Evolutionary conservation across 2,113 vertebrate genomes (phyloP), one percentile per base, ranked within the genome.

Genomic region (Campylomormyrus numenius): DNA sequence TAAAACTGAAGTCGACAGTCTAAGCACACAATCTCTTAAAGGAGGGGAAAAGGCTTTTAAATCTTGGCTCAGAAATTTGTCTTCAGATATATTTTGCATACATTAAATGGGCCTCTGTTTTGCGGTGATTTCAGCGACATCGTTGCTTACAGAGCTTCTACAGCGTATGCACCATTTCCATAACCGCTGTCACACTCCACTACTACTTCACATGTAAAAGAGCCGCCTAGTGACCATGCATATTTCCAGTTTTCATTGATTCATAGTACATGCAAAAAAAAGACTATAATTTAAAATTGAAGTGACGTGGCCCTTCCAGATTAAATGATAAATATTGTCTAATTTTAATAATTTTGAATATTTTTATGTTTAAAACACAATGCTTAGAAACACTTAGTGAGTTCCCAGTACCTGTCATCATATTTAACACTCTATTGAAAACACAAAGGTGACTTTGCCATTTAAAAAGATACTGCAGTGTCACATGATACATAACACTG

Each of bases 171-270:
- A 85, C 35, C 21, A 45, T 45, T 85, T 45, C 7, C 83, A 46
- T 46, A 27, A 3, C 80, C 21, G 3, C 21, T 48, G 83, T 48
- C 35, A 42, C 74, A 48, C 3, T 48, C 24, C 83, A 24, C 21
- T 48, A n/a, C 8, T n/a, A 19, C 35, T 85, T n/a, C 39, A 85
- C 48, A 21, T 21, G 83, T 46, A 85, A 45, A 85, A 85, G 45
- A 66, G 45, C 45, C 39, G 46, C 45, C 80, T 46, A 45, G 8
- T 85, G 83, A 87, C 52, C n/a, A 24, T 27, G 27, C n/a, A 87
- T 53, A 87, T 48, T 52, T 53, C 11, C n/a, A 90, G 90, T 89
- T 62, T 92, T 88, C 85, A 86, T 92, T 91, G 88, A 91, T 90
- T 91, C 91, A n/a, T 87, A 87, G 66, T 13, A 24, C 13, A 85